These are phyloP conservation scores for Tachycineta bicolor DNA, from an alignment of 2,113 vertebrate species.

Conservation along the genomic window DNA sequence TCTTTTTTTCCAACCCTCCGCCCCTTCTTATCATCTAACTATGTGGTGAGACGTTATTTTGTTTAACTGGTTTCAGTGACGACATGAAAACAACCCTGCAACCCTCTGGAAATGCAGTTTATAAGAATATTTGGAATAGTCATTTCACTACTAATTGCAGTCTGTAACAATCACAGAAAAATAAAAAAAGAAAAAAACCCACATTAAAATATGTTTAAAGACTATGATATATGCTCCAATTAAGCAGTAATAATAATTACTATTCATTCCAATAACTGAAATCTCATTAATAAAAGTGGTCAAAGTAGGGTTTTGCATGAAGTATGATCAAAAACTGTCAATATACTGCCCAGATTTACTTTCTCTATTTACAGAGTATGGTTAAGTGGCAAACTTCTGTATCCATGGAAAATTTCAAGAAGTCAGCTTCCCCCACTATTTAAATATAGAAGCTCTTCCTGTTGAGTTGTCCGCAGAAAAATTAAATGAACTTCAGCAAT, in stretches of 20 bases:
- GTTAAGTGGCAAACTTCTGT: not conserved
- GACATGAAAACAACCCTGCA: not conserved
- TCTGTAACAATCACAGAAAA: not conserved
- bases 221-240: not conserved
- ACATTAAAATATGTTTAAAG: not conserved
- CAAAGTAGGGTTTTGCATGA: not conserved
- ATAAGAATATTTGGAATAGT: not conserved
- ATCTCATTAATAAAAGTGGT: not conserved
- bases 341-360: not conserved
- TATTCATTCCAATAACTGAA: not conserved
- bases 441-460: not conserved
- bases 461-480: not conserved
- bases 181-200: not conserved
- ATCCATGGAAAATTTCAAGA: not conserved
- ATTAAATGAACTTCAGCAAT: not conserved
- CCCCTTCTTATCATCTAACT: not conserved
- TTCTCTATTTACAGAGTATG: not conserved
- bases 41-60: not conserved
- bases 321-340: not conserved
- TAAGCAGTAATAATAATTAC: not conserved
- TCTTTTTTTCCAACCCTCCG: not conserved
- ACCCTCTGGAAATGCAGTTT: not conserved
- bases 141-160: not conserved
- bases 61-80: not conserved
- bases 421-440: not conserved